phyloP scores from a whole-genome alignment of 2,113 vertebrate species.

The Struthio camelus region DNA sequence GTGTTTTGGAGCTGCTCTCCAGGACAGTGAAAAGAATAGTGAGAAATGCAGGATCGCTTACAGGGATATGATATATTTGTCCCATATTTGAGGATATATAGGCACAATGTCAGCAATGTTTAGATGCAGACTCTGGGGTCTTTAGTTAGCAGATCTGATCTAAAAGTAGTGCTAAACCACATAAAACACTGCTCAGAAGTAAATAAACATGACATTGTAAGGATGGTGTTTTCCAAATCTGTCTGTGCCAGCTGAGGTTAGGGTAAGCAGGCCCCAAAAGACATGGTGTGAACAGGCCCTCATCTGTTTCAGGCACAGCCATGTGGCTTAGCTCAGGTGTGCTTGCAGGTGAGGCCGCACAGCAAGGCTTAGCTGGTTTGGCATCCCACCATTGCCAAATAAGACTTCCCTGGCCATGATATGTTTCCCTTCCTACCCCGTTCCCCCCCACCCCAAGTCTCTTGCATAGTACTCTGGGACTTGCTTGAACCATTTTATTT shows the following conservation, averaged over 20 bases:
- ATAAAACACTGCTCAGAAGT: no score
- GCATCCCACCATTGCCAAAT: fast-evolving
- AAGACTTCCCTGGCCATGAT: not conserved
- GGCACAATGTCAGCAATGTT: not conserved
- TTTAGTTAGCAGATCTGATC: no score
- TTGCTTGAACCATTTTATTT: not conserved
- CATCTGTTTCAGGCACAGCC: not conserved
- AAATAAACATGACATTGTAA: no score
- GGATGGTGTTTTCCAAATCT: no score
- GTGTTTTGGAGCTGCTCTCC: fast-evolving
- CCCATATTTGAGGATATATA: not conserved
- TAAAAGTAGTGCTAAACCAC: no score
- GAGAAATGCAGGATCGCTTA: not conserved
- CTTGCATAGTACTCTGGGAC: not conserved
- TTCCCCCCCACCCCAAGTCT: no score
- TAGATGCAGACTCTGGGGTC: no score
- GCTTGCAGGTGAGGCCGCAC: fast-evolving
- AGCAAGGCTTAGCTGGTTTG: not conserved
- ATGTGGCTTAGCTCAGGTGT: not conserved
- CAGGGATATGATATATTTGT: no score
- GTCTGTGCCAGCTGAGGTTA: not conserved
- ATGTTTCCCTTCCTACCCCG: not conserved
- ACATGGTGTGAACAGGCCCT: not conserved
- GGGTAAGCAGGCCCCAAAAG: not conserved
- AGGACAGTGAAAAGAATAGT: fast-evolving